These are phyloP conservation scores for Empidonax traillii DNA, from an alignment of 2,113 vertebrate species.

Conservation along the genomic window DNA sequence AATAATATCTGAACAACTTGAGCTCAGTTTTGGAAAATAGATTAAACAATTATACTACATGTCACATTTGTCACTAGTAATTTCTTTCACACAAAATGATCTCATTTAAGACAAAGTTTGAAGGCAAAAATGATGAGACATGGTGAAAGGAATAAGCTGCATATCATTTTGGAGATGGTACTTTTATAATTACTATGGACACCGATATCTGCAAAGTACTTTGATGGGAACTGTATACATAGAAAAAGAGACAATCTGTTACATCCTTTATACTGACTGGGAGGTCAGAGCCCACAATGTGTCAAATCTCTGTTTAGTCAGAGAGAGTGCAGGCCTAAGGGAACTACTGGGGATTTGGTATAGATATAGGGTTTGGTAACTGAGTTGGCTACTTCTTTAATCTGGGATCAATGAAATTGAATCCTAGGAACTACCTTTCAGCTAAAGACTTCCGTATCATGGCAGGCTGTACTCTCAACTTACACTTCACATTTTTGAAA, in stretches of 20 bases:
- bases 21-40: not conserved
- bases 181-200: not conserved
- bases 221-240: not conserved
- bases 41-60: not conserved
- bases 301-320: not conserved
- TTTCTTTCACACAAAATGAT: not conserved
- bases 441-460: not conserved
- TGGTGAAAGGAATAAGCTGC: not conserved
- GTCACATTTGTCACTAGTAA: not conserved
- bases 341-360: not conserved
- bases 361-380: not conserved
- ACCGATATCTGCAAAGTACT: not conserved
- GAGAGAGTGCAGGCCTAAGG: not conserved
- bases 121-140: not conserved
- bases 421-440: not conserved
- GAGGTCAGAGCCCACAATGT: not conserved
- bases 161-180: not conserved
- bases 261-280: not conserved
- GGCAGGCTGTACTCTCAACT: not conserved
- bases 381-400: not conserved
- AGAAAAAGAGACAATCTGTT: not conserved
- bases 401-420: not conserved
- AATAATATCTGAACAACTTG: not conserved
- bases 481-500: not conserved
- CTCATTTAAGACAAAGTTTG: not conserved